Percentiles rank a stretch among this genome's conserved stretches.
phyloP scores from a whole-genome alignment of 2,113 vertebrate genomes.

The Upupa epops region DNA sequence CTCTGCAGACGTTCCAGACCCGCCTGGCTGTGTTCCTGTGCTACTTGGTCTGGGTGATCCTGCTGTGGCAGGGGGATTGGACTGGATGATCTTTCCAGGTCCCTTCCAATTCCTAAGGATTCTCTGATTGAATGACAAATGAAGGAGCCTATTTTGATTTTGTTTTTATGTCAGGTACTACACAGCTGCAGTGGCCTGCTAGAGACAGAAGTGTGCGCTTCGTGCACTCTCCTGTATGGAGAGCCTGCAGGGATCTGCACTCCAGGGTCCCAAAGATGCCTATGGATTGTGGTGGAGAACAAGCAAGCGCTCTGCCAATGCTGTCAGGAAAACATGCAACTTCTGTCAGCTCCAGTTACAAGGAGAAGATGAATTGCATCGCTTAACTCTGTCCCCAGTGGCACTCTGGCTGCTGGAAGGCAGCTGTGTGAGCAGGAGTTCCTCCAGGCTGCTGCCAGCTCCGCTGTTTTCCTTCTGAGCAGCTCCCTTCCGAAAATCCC shows the following conservation, averaged over 20 bases:
- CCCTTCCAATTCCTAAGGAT: no score
- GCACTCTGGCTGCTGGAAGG: not conserved
- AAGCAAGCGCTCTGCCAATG: not conserved
- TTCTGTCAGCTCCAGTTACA: constrained; percentile 39
- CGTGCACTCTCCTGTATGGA: accelerated
- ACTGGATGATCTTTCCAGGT: no score
- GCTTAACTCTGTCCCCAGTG: not conserved
- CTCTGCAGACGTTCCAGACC: no score
- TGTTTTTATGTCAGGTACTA: not conserved
- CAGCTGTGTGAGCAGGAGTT: not conserved
- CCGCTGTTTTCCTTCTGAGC: not conserved
- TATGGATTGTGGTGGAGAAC: not conserved
- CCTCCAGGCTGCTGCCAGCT: not conserved
- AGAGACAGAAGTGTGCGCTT: accelerated
- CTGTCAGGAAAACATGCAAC: constrained; percentile 1
- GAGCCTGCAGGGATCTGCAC: accelerated
- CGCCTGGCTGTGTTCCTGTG: no score
- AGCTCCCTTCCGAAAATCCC: not conserved
- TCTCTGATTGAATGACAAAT: no score
- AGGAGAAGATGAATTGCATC: constrained; percentile 17
- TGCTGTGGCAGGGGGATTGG: no score
- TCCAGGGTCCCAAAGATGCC: not conserved
- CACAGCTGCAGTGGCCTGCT: not conserved
- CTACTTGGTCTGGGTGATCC: no score
- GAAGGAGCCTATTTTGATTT: not conserved